Conservation (phyloP, 2,888 invertebrate species). For the Zootermopsis nevadensis region DNA sequence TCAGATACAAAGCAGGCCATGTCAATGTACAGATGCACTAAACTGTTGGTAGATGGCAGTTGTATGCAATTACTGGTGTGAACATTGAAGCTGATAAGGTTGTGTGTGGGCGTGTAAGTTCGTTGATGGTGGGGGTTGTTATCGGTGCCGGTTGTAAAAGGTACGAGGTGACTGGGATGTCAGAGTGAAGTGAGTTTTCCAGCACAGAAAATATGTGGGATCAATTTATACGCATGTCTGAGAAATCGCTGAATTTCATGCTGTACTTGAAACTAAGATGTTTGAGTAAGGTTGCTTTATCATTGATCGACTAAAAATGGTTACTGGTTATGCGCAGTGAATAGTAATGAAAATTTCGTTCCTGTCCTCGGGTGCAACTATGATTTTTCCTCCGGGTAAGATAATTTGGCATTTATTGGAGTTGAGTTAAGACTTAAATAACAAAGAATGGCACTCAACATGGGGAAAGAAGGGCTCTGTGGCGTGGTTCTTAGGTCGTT, state of each 20-base stretch:
- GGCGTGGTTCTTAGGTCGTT: constrained; percentile 40
- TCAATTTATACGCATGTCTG: not conserved
- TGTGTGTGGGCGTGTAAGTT: constrained; percentile 31
- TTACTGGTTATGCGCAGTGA: constrained; percentile 40
- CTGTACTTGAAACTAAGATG: not conserved
- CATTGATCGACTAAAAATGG: constrained; percentile 40
- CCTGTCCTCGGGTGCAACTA: constrained; percentile 14
- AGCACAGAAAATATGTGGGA: not conserved
- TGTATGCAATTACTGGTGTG: not conserved
- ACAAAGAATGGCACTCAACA: constrained; percentile 41
- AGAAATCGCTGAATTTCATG: not conserved
- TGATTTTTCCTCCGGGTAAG: constrained; percentile 2
- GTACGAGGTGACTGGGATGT: constrained; percentile 20
- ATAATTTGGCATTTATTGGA: not conserved
- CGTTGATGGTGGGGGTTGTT: constrained; percentile 22
- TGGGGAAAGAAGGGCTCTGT: constrained; percentile 33
- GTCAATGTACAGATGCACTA: not conserved
- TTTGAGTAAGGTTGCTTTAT: not conserved
- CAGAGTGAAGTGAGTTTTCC: constrained; percentile 18
- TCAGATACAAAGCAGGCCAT: not conserved
- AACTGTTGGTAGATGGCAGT: constrained; percentile 17
- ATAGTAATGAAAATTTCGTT: constrained; percentile 27
- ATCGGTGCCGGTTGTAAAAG: constrained; percentile 32
- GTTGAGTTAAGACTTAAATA: constrained; percentile 9
- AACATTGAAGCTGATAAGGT: not conserved